A percentile compares a stretch with the other conserved stretches of the same genome.
Evolutionary conservation across 2,113 vertebrate species (phyloP).

Genomic region (Dicentrarchus labrax): DNA sequence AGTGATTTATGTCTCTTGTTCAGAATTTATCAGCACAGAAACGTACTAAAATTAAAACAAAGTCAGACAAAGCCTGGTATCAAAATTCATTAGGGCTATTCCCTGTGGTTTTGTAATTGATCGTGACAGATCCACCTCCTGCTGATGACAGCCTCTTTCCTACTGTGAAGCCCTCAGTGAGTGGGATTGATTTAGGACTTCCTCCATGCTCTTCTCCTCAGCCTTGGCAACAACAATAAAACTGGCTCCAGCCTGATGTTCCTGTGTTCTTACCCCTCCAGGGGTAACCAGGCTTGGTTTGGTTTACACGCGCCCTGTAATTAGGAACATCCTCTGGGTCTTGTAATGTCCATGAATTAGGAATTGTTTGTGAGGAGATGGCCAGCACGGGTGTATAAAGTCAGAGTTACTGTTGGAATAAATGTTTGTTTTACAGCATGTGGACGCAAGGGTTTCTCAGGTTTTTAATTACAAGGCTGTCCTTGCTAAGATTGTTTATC

Average conservation of each 20-base stretch:
- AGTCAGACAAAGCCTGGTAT: conserved; percentile 52
- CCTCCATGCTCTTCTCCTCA: conserved; percentile 68
- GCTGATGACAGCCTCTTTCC: conserved; percentile 75
- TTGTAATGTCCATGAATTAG: conserved; percentile 70
- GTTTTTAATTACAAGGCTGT: conserved; percentile 68
- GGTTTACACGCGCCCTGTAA: conserved; percentile 75
- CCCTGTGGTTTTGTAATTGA: conserved; percentile 77
- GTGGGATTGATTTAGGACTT: conserved; percentile 82
- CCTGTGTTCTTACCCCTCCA: conserved; percentile 61
- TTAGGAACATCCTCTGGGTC: conserved; percentile 74
- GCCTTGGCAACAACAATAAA: conserved; percentile 75
- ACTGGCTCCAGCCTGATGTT: conserved; percentile 68
- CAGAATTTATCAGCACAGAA: conserved; percentile 39
- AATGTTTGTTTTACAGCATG: conserved; percentile 49
- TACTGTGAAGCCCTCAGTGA: conserved; percentile 67
- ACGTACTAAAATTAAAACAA: conserved; percentile 39
- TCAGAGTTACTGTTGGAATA: conserved; percentile 29
- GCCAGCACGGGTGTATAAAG: conserved; percentile 32
- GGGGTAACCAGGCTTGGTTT: conserved; percentile 66
- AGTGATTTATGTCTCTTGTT: conserved; percentile 18
- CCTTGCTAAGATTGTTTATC: conserved; percentile 47
- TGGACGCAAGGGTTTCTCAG: conserved; percentile 7
- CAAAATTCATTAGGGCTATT: conserved; percentile 71
- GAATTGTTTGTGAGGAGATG: conserved; percentile 59
- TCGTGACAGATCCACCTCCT: conserved; percentile 81